These are phyloP conservation scores for Galeopterus variegatus DNA, from an alignment of 2,113 vertebrate genomes.

Conservation along the genomic window DNA sequence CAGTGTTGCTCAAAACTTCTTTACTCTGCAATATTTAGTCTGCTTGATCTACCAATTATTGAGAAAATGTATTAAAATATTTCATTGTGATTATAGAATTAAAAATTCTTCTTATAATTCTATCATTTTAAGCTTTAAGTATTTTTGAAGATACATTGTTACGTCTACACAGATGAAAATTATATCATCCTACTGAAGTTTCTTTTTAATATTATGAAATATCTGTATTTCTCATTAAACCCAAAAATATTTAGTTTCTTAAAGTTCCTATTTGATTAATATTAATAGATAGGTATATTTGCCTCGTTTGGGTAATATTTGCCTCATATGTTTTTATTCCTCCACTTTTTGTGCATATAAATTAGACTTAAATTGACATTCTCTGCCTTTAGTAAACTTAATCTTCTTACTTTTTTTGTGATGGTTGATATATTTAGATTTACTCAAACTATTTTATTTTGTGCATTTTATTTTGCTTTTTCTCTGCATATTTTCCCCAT, in stretches of 20 bases:
- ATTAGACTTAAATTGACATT: not conserved
- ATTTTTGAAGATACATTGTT: conserved; percentile 3
- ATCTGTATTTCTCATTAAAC: not conserved
- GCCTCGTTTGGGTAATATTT: not conserved
- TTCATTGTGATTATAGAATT: not conserved
- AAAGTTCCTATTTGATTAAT: not conserved
- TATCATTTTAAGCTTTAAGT: not conserved
- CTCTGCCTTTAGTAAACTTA: not conserved
- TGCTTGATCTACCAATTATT: not conserved
- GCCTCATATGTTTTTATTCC: not conserved
- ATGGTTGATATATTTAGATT: not conserved
- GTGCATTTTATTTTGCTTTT: not conserved
- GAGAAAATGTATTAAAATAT: not conserved
- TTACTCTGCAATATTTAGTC: not conserved
- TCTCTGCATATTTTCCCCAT: not conserved
- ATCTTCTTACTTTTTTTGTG: not conserved
- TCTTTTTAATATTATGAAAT: conserved; percentile 18
- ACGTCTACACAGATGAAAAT: not conserved
- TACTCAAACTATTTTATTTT: not conserved
- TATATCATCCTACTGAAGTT: not conserved
- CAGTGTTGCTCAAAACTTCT: not conserved
- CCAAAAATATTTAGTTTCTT: not conserved
- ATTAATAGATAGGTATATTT: not conserved
- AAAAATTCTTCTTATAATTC: not conserved
- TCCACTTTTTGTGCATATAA: not conserved